Percentiles rank a stretch among this genome's conserved stretches.
Conservation (phyloP, 2,888 invertebrate genomes). For the Idaea straminata region DNA sequence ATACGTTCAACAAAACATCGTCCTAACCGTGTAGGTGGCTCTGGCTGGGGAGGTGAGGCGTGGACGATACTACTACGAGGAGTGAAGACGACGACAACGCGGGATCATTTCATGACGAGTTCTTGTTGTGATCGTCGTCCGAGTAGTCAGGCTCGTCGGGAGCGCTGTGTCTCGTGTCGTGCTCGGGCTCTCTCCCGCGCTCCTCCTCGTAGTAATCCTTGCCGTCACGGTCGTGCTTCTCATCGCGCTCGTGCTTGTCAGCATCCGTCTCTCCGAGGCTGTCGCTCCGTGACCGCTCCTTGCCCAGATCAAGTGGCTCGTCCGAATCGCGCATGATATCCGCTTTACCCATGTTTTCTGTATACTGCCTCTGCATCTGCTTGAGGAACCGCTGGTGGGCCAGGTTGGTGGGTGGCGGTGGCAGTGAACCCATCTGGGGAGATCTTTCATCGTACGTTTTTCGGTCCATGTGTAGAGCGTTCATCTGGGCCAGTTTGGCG, state of each 20-base stretch:
- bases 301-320: constrained; percentile 78
- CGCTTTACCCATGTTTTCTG: constrained; percentile 77
- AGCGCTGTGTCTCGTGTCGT: constrained; percentile 58
- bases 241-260: constrained; percentile 78
- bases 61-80: constrained; percentile 44
- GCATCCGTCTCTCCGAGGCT: constrained; percentile 63
- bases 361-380: constrained; percentile 82
- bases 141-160: constrained; percentile 72
- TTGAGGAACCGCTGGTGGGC: constrained; percentile 82
- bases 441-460: constrained; percentile 81
- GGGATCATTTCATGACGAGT: constrained; percentile 64
- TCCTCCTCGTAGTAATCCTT: constrained; percentile 61
- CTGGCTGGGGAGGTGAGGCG: constrained; percentile 15
- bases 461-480: constrained; percentile 79
- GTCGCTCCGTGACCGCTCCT: constrained; percentile 68
- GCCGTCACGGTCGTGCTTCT: constrained; percentile 59
- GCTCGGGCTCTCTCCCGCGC: constrained; percentile 50
- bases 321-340: constrained; percentile 78
- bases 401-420: constrained; percentile 73
- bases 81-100: constrained; percentile 26
- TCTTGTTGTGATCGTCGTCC: constrained; percentile 68
- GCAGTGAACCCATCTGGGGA: constrained; percentile 76
- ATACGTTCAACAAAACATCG: constrained; percentile 65
- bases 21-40: constrained; percentile 44
- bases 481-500: constrained; percentile 89